phyloP scores from a whole-genome alignment of 2,888 invertebrate species.

The Macropis europaea region DNA sequence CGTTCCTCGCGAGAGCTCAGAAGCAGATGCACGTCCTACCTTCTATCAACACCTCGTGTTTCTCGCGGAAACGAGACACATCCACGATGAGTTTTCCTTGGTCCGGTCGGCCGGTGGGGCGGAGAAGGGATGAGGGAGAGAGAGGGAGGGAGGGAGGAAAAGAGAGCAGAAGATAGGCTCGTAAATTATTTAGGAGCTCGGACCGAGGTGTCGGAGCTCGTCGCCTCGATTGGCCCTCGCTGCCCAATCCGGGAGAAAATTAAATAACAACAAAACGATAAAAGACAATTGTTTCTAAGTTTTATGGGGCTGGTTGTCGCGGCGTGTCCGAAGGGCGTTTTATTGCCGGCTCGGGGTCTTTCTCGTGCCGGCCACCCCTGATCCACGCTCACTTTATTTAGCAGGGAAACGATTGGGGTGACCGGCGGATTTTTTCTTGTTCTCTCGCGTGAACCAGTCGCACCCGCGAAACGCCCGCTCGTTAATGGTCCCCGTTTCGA shows the following conservation, averaged over 20 bases:
- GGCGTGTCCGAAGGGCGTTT: conserved; percentile 64
- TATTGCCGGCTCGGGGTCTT: conserved; percentile 61
- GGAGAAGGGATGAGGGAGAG: conserved; percentile 9
- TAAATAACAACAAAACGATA: conserved; percentile 80
- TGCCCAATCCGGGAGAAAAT: conserved; percentile 73
- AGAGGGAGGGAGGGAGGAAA: conserved; percentile 5
- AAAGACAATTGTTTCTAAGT: conserved; percentile 80
- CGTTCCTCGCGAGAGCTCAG: too few relatives aligned
- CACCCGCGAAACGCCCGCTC: too few relatives aligned
- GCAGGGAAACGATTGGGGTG: conserved; percentile 60
- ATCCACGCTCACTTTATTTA: conserved; percentile 73
- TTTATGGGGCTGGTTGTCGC: conserved; percentile 73
- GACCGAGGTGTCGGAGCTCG: conserved; percentile 61
- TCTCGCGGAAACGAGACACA: not conserved
- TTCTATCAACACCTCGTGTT: too few relatives aligned
- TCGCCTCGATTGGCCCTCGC: conserved; percentile 59
- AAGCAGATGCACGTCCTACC: too few relatives aligned
- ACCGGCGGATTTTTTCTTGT: conserved; percentile 28
- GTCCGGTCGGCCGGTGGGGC: not conserved
- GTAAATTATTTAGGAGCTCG: conserved; percentile 77
- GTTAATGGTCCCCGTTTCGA: not conserved
- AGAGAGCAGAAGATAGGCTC: conserved; percentile 51
- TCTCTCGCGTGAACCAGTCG: not conserved
- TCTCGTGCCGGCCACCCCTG: conserved; percentile 50
- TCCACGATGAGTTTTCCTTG: not conserved